phyloP scores from a whole-genome alignment of 2,113 vertebrate genomes.

The Macrotis lagotis region DNA sequence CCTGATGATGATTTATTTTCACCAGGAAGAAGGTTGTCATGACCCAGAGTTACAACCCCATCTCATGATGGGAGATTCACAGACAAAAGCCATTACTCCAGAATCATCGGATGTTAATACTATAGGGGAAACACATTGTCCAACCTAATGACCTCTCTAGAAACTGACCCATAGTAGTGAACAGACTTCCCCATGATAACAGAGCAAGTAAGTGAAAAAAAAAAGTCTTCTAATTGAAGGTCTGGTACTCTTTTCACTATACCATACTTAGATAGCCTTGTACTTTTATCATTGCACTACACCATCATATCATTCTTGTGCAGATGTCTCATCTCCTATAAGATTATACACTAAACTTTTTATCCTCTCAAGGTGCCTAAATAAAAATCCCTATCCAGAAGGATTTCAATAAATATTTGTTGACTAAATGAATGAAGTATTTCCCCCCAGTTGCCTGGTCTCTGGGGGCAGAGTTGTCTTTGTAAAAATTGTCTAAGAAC shows the following conservation, averaged over 20 bases:
- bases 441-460: not conserved
- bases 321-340: not conserved
- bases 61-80: not conserved
- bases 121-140: not conserved
- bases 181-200: not conserved
- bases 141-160: not conserved
- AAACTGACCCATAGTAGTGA: not conserved
- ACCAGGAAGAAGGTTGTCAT: not conserved
- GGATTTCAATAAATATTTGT: not conserved
- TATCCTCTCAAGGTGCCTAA: not conserved
- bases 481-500: not conserved
- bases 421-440: not conserved
- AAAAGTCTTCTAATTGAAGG: too few species aligned
- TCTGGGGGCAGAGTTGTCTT: not conserved
- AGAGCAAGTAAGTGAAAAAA: not conserved
- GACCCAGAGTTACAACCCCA: not conserved
- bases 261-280: not conserved
- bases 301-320: not conserved
- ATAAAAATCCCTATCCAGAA: not conserved
- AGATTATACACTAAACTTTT: not conserved
- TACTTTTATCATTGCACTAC: not conserved
- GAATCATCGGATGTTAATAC: not conserved
- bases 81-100: not conserved
- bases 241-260: too few species aligned
- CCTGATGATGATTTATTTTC: not conserved